A percentile compares a stretch with the other conserved stretches of the same genome.
Conservation (phyloP, 2,888 invertebrate species). For the Sipunculus nudus region DNA sequence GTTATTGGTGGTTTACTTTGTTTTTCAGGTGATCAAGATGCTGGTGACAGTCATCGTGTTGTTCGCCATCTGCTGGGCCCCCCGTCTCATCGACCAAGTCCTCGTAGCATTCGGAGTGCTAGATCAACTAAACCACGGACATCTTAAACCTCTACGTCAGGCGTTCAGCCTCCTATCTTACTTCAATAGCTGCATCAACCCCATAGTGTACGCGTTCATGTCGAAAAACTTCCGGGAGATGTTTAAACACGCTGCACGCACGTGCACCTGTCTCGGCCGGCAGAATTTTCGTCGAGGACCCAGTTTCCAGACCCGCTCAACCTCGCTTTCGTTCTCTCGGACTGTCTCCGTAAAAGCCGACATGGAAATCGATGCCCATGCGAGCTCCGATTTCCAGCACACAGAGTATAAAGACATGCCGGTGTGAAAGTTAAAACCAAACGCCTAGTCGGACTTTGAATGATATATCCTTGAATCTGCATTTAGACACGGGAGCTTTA, state of each 20-base stretch:
- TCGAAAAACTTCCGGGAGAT: constrained; percentile 75
- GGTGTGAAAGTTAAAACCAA: too few relatives aligned
- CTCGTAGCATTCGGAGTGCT: constrained; percentile 73
- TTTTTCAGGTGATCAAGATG: constrained; percentile 77
- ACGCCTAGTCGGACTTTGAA: too few relatives aligned
- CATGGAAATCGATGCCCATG: neutral
- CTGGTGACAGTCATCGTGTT: constrained; percentile 76
- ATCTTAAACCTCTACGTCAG: constrained; percentile 73
- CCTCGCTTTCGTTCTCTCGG: neutral
- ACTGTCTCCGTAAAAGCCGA: constrained; percentile 1
- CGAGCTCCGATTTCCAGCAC: too few relatives aligned
- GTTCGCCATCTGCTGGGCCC: constrained; percentile 78
- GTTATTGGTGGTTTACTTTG: too few relatives aligned
- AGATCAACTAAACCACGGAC: constrained; percentile 68
- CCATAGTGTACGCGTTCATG: constrained; percentile 80
- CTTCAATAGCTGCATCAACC: constrained; percentile 79
- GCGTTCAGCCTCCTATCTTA: constrained; percentile 76
- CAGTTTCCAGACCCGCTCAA: constrained; percentile 21
- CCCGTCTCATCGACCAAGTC: constrained; percentile 74
- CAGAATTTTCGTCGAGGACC: constrained; percentile 9
- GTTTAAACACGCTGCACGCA: constrained; percentile 56
- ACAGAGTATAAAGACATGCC: too few relatives aligned
- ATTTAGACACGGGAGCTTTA: too few relatives aligned
- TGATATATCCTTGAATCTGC: too few relatives aligned
- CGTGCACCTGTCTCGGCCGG: constrained; percentile 28